A percentile compares a stretch with the other conserved stretches of the same genome.
Conservation (phyloP, 2,797 vertebrate genomes). For the Tenualosa thibaudeaui region DNA sequence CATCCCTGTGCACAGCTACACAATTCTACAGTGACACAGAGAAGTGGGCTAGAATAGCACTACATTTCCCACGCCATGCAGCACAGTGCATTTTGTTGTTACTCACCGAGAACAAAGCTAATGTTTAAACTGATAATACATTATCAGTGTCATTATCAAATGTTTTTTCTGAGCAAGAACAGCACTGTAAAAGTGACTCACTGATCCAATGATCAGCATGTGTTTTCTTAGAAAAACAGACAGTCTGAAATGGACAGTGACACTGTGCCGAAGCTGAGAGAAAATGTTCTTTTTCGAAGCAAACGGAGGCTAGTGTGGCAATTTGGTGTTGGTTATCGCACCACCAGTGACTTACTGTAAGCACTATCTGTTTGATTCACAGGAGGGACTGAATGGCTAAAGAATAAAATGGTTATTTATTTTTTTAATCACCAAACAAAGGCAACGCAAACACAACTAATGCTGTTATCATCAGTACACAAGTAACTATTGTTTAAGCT, state of each 20-base stretch:
- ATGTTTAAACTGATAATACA: constrained; percentile 7
- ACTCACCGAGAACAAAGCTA: constrained; percentile 7
- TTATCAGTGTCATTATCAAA: too few species aligned
- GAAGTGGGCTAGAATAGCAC: not conserved
- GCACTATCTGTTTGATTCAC: not conserved
- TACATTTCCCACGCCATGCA: not conserved
- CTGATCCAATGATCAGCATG: not conserved
- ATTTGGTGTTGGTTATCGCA: not conserved
- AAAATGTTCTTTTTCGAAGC: not conserved
- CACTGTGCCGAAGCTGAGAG: not conserved
- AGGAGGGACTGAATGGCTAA: not conserved
- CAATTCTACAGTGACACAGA: not conserved
- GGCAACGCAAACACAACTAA: not conserved
- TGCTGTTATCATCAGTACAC: not conserved
- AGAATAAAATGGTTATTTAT: not conserved
- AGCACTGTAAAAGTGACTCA: not conserved
- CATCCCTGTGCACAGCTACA: not conserved
- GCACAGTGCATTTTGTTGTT: not conserved
- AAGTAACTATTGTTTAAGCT: not conserved
- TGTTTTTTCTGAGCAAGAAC: not conserved
- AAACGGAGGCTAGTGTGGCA: not conserved
- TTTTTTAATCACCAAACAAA: not conserved
- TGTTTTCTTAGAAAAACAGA: not conserved
- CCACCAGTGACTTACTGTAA: not conserved
- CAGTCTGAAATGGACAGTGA: not conserved